These are phyloP conservation scores for Drosophila neocordata DNA, from an alignment of 1,140 invertebrate species.

Conservation along the genomic window DNA sequence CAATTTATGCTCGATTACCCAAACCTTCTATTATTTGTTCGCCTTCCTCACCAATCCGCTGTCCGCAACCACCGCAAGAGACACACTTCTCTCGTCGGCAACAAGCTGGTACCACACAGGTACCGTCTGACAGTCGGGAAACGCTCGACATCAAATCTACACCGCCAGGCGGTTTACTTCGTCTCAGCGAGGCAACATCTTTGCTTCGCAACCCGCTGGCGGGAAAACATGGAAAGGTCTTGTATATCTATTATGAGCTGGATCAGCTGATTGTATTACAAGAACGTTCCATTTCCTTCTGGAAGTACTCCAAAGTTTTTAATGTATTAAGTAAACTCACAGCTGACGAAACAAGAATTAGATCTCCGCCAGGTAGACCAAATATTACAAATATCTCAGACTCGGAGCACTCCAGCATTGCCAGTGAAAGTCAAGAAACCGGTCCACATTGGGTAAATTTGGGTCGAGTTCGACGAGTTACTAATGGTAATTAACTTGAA, in stretches of 20 bases:
- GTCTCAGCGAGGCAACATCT: conserved; percentile 30
- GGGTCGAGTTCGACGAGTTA: conserved; percentile 41
- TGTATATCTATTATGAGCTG: conserved; percentile 74
- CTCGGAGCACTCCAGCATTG: conserved; percentile 15
- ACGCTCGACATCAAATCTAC: conserved; percentile 3
- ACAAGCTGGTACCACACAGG: conserved; percentile 6
- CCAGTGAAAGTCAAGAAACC: not conserved
- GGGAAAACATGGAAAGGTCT: conserved; percentile 56
- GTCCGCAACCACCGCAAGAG: conserved; percentile 6
- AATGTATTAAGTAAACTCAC: conserved; percentile 47
- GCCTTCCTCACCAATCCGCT: conserved; percentile 14
- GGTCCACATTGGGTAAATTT: conserved; percentile 50
- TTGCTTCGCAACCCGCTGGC: conserved; percentile 63
- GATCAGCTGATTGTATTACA: conserved; percentile 76
- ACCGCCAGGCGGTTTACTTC: conserved; percentile 44
- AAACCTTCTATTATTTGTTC: conserved; percentile 37
- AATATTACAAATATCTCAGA: not conserved
- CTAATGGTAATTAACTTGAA: conserved; percentile 37
- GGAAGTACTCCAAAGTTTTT: conserved; percentile 76
- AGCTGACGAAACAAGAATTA: not conserved
- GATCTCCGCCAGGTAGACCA: not conserved
- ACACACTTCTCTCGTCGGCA: conserved; percentile 45
- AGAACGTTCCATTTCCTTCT: conserved; percentile 66
- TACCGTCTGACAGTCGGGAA: not conserved
- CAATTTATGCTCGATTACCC: conserved; percentile 1